Base-by-base conservation (phyloP, 1,140 invertebrate genomes). In the Drosophila jambulina region DNA sequence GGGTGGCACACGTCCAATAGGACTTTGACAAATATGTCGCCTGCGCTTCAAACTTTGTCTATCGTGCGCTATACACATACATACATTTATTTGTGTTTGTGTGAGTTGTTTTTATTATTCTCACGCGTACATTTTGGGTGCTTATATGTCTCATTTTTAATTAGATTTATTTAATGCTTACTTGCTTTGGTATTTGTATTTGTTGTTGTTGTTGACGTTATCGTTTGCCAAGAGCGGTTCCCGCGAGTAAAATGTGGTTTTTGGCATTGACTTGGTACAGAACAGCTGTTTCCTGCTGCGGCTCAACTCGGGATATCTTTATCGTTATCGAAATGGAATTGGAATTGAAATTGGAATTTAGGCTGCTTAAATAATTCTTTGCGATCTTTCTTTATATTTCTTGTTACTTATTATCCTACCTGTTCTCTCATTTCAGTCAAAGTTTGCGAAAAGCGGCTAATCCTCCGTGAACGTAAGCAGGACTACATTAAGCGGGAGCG, bases 381-480 rank as follows among this genome's bases (percentile, higher is more conserved):
- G 9, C 17, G 3, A 21, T 19, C 3, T 25, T 7, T 19, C 3
- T 25, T 7, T 34, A 19, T n/a, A 8, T 29, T 10, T 58, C 19
- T 25, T 25, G 6, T 42, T 45, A 45, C 38, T 70, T 42, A 59
- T 29, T 25, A 21, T 23, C 9, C 42, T 32, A 51, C 10, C 10
- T 43, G 13, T 23, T n/a, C 9, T 57, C 8, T 61, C 23, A 61
- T 95, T 95, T 38, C 94, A 98, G 97, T 99, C 90, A 99, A 99
- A 95, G 98, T 99, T 1, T 97, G 98, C 93, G 97, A 99, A 77
- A 99, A 99, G 93, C 94, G 95, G 15, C 96, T 98, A 91, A 98
- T 99, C 57, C 95, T 98, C 64, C 95, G 96, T 59, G 98, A 99
- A 93, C 97, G 96, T 82, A 99, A 99, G 93, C 96, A 96, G 59